Evolutionary conservation across 2,113 vertebrate genomes (phyloP).

Genomic region (Crocuta crocuta): DNA sequence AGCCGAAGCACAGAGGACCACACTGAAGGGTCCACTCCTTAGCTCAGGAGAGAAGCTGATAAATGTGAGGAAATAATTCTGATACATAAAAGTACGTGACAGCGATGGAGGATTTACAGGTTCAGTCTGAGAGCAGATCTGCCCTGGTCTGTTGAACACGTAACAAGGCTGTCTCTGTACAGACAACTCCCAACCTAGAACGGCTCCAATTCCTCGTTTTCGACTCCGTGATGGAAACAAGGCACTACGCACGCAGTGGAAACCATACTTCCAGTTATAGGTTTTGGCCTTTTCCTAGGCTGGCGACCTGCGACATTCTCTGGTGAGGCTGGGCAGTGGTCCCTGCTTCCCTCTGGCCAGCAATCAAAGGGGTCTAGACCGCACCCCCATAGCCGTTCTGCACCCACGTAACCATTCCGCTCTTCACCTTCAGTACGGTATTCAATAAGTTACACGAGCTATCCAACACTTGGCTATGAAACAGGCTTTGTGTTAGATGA

Average conservation of each 20-base stretch:
- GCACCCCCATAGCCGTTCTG: neutral
- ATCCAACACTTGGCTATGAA: neutral
- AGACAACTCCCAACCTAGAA: neutral
- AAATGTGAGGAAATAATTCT: neutral
- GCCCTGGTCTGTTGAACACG: neutral
- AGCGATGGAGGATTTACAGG: neutral
- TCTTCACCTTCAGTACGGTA: neutral
- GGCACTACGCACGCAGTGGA: neutral
- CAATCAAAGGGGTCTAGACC: neutral
- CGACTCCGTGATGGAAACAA: neutral
- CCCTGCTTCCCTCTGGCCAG: neutral
- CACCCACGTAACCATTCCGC: neutral
- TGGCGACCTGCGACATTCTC: neutral
- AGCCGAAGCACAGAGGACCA: neutral
- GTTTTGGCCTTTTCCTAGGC: neutral
- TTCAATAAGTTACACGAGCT: neutral
- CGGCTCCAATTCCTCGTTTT: neutral
- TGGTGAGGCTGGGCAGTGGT: neutral
- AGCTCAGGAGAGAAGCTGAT: neutral
- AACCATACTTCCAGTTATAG: neutral
- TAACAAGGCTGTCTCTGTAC: neutral
- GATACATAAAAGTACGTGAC: neutral
- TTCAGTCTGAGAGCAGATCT: neutral
- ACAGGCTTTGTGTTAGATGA: neutral
- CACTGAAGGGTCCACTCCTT: neutral